Conservation (phyloP, 2,113 vertebrate species). For the Eubucco bourcierii region DNA sequence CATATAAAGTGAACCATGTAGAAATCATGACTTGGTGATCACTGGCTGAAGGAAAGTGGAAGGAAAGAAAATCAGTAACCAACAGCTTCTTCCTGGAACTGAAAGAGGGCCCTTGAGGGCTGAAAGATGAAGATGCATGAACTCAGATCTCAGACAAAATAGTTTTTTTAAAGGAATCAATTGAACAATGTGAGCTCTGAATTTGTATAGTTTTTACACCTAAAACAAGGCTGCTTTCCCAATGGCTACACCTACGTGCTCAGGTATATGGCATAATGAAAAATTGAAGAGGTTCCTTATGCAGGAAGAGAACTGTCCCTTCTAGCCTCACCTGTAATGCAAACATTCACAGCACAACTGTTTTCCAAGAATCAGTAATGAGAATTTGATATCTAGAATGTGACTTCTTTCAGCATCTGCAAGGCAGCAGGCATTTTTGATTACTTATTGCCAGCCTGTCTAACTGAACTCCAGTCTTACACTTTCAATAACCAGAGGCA, state of each 20-base stretch:
- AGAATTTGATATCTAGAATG: neutral
- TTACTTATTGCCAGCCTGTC: neutral
- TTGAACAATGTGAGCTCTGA: neutral
- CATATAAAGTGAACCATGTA: neutral
- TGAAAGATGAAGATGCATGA: neutral
- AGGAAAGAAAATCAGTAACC: neutral
- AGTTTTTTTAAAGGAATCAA: neutral
- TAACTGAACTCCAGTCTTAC: neutral
- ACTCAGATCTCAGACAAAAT: neutral
- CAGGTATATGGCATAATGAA: neutral
- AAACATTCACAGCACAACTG: neutral
- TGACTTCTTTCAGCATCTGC: neutral
- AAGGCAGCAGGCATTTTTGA: neutral
- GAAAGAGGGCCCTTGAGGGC: neutral
- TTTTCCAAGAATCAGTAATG: neutral
- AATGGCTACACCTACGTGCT: fast-evolving
- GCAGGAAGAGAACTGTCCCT: neutral
- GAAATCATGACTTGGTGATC: neutral
- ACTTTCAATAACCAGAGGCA: neutral
- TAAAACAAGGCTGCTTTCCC: neutral
- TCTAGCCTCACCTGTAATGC: neutral
- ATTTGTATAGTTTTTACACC: neutral
- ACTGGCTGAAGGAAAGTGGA: neutral
- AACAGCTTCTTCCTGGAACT: neutral
- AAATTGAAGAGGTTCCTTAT: neutral